Evolutionary conservation across 1,140 invertebrate species (phyloP).

Genomic region (Pectinophora gossypiella): DNA sequence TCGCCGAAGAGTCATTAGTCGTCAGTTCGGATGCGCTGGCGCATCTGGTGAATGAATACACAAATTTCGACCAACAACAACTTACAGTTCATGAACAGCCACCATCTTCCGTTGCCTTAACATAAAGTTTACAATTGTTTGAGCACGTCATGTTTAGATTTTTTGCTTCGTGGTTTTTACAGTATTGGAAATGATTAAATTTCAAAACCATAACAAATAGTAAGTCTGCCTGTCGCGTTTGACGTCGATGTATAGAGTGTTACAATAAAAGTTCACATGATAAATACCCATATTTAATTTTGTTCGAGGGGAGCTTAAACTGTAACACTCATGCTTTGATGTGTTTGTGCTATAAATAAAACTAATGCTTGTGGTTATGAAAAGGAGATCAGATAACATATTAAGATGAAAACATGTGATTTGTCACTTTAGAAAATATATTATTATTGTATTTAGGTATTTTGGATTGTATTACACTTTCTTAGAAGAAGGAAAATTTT

Average conservation of each 20-base stretch:
- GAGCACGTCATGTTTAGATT: background rate
- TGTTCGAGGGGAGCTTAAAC: background rate
- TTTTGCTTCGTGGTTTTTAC: background rate
- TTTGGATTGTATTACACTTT: too few relatives aligned
- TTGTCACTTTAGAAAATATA: too few relatives aligned
- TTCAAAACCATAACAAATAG: slow-evolving; percentile 34
- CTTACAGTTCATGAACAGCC: too few relatives aligned
- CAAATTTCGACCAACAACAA: slow-evolving; percentile 10
- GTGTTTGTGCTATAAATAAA: background rate
- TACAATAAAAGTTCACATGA: background rate
- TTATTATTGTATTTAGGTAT: too few relatives aligned
- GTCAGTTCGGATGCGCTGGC: slow-evolving; percentile 28
- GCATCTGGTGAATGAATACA: slow-evolving; percentile 36
- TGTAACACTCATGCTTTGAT: background rate
- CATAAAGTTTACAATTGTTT: background rate
- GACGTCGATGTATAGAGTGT: slow-evolving; percentile 14
- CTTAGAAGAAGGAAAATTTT: too few relatives aligned
- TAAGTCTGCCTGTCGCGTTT: slow-evolving; percentile 11
- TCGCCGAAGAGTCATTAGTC: slow-evolving; percentile 66
- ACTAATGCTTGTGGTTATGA: background rate
- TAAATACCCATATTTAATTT: background rate
- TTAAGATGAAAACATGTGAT: too few relatives aligned
- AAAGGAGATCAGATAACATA: too few relatives aligned
- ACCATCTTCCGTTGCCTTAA: background rate
- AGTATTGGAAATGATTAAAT: slow-evolving; percentile 43